These are phyloP conservation scores for Piaya cayana DNA, from an alignment of 2,113 vertebrate species.

Conservation along the genomic window DNA sequence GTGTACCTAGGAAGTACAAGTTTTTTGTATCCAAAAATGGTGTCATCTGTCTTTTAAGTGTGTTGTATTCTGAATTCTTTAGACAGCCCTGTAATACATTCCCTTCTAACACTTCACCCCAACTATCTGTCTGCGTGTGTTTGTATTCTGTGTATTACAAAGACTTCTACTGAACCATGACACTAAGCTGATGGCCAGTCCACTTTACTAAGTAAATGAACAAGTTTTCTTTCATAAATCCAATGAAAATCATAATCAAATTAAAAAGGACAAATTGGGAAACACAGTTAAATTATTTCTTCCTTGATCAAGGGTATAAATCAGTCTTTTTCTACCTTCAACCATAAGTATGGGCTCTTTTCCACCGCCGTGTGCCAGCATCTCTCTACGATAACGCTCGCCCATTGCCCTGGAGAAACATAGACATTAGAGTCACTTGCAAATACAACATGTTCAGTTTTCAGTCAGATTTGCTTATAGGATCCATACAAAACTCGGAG, in stretches of 20 bases:
- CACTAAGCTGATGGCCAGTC: neutral
- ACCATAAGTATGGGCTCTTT: conserved; percentile 94
- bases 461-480: neutral
- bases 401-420: conserved; percentile 86
- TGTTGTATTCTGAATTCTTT: neutral
- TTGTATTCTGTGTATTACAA: neutral
- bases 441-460: neutral
- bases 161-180: neutral
- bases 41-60: neutral
- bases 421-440: conserved; percentile 64
- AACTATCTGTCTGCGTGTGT: neutral
- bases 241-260: neutral
- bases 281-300: neutral
- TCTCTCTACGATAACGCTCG: conserved; percentile 92
- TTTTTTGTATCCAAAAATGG: neutral
- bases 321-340: conserved; percentile 82
- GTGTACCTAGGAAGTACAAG: neutral
- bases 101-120: neutral
- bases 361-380: conserved; percentile 93
- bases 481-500: neutral
- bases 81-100: neutral
- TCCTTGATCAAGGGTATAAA: neutral
- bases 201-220: neutral
- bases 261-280: neutral
- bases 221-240: neutral